These are phyloP conservation scores for Halesus radiatus DNA, from an alignment of 1,140 invertebrate genomes.

Conservation along the genomic window DNA sequence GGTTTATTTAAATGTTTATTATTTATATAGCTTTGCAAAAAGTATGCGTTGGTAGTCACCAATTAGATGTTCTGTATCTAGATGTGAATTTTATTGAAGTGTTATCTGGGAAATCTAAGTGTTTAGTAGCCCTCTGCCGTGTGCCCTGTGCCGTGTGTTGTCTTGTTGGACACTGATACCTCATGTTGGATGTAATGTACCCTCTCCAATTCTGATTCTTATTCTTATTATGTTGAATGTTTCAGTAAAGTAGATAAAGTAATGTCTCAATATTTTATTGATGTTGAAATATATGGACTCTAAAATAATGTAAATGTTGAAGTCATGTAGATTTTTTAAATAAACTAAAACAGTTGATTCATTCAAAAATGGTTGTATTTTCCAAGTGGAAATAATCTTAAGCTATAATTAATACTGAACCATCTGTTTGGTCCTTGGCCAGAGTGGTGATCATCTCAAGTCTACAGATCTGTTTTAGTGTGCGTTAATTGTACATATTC, in stretches of 20 bases:
- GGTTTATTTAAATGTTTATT: neutral
- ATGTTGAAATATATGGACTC: conserved; percentile 36
- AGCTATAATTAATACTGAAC: conserved; percentile 7
- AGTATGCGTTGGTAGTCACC: conserved; percentile 3
- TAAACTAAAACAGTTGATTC: conserved; percentile 9
- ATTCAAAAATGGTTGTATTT: conserved; percentile 35
- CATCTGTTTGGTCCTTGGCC: neutral
- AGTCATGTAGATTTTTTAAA: conserved; percentile 38
- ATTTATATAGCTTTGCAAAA: conserved; percentile 2
- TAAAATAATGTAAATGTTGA: conserved; percentile 31
- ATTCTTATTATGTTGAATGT: conserved; percentile 26
- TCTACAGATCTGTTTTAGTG: no score
- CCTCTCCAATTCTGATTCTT: conserved; percentile 12
- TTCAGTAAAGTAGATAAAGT: conserved; percentile 30
- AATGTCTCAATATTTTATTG: conserved; percentile 35
- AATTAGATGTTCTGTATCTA: conserved; percentile 30
- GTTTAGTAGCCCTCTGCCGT: neutral
- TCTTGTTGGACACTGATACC: conserved; percentile 8
- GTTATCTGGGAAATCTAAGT: conserved; percentile 21
- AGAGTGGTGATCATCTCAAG: neutral
- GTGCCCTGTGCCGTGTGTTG: neutral
- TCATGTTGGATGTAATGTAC: conserved; percentile 21
- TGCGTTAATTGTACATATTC: no score
- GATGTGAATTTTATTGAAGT: conserved; percentile 21
- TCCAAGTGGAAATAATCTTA: conserved; percentile 24